phyloP scores from a whole-genome alignment of 2,888 invertebrate genomes.

The Acanthosepion pharaonis region DNA sequence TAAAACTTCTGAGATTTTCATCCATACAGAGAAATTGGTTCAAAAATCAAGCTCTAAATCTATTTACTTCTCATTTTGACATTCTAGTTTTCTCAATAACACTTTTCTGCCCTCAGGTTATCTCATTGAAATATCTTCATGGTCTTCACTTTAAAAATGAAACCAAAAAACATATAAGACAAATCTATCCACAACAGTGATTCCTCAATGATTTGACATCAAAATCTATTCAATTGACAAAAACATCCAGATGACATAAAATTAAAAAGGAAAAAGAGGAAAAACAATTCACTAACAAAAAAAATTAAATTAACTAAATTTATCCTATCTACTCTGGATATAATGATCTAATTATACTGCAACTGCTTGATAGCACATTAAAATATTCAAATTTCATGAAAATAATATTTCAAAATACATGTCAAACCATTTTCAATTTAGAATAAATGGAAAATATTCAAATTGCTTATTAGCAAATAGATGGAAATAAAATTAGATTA shows the following conservation, averaged over 20 bases:
- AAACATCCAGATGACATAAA: background rate
- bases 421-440: background rate
- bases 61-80: too few relatives aligned
- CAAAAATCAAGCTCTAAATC: too few relatives aligned
- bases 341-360: conserved; percentile 15
- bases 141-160: too few relatives aligned
- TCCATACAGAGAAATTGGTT: too few relatives aligned
- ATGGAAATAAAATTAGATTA: conserved; percentile 4
- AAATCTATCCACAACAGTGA: background rate
- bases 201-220: background rate
- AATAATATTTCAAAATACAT: conserved; percentile 1
- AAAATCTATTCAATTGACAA: background rate
- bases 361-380: background rate
- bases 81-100: too few relatives aligned
- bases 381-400: conserved; percentile 6
- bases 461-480: conserved; percentile 33
- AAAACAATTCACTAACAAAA: background rate
- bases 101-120: too few relatives aligned
- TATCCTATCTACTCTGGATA: background rate
- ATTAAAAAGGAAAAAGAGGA: background rate
- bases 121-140: too few relatives aligned
- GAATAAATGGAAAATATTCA: conserved; percentile 23
- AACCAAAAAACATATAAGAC: background rate
- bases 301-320: background rate
- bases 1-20: too few relatives aligned